Evolutionary conservation across 2,888 invertebrate genomes (phyloP), one percentile per base, ranked within the genome.

Genomic region (Leptinotarsa juncta): DNA sequence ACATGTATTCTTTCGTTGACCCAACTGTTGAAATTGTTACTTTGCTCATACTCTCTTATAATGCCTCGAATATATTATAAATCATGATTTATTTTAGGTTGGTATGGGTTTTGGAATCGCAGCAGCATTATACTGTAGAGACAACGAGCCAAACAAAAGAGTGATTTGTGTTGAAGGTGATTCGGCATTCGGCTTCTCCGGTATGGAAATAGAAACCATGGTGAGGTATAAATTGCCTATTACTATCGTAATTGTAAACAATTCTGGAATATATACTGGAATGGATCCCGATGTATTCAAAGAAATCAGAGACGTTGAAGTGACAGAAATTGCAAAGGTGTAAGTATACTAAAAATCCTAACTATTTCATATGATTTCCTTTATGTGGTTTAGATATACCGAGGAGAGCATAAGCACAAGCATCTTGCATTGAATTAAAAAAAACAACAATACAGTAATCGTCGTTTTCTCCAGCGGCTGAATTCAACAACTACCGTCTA

Each of bases 141-240:
- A 97, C 86, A 89, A 94, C 86, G 92, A 92, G 12, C 96, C 97
- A 0, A 89, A 89, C 1, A 97, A 97, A 85, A 91, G 93, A 78
- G 97, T 99, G 0, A 89, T 98, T 72, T 98, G 98, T 86, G 94
- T 98, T 0, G 97, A 98, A 89, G 98, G 98, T 0, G 99, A 99
- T 87, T 97, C 97, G 60, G 99, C 98, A 1, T 98, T 99, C 88
- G 99, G 99, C 3, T 99, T 99, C 89, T 97, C 97, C 42, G 98
- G 96, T 84, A 97, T 98, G 97, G 99, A 99, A 90, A 91, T 98
- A 42, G 99, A 99, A 89, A 99, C 98, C 0, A 96, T 98, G 92
- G 93, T 95, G 85, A 94, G 98, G 76, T 98, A 98, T 88, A 95
- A 96, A 83, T 89, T 99, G 80, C 98, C 98, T 0, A 92, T 98